These are phyloP conservation scores for Synergus umbraculus DNA, from an alignment of 2,888 invertebrate species.

Conservation along the genomic window DNA sequence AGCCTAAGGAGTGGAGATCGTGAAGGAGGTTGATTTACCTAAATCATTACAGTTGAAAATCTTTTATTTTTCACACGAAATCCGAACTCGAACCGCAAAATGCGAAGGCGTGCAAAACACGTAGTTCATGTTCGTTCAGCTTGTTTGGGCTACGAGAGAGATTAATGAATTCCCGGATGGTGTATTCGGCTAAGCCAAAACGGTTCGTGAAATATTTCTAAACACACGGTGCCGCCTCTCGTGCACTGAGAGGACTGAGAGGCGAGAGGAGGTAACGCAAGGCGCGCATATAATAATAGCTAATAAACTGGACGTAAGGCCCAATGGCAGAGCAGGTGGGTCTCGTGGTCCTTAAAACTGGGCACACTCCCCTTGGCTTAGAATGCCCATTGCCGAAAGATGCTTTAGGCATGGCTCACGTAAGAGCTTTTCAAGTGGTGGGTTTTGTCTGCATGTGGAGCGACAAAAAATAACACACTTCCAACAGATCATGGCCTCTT, in stretches of 20 bases:
- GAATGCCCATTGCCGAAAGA: constrained; percentile 47
- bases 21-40: constrained; percentile 35
- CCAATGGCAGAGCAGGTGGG: constrained; percentile 72
- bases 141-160: constrained; percentile 73
- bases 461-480: constrained; percentile 62
- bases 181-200: constrained; percentile 62
- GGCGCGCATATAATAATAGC: constrained; percentile 75
- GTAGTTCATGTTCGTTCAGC: constrained; percentile 48
- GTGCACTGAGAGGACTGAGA: constrained; percentile 34
- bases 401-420: constrained; percentile 63
- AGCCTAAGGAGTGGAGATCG: neutral
- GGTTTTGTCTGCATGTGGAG: constrained; percentile 63
- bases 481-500: constrained; percentile 55
- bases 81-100: constrained; percentile 27
- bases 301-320: constrained; percentile 74
- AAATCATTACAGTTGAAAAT: constrained; percentile 28
- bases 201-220: constrained; percentile 74
- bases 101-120: constrained; percentile 40
- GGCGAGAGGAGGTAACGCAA: constrained; percentile 42
- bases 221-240: constrained; percentile 62
- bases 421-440: constrained; percentile 56
- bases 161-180: constrained; percentile 70
- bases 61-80: constrained; percentile 39
- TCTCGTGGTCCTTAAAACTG: constrained; percentile 58
- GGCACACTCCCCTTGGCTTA: constrained; percentile 68